Conservation (phyloP, 1,140 invertebrate species). For the Bombus consobrinus region DNA sequence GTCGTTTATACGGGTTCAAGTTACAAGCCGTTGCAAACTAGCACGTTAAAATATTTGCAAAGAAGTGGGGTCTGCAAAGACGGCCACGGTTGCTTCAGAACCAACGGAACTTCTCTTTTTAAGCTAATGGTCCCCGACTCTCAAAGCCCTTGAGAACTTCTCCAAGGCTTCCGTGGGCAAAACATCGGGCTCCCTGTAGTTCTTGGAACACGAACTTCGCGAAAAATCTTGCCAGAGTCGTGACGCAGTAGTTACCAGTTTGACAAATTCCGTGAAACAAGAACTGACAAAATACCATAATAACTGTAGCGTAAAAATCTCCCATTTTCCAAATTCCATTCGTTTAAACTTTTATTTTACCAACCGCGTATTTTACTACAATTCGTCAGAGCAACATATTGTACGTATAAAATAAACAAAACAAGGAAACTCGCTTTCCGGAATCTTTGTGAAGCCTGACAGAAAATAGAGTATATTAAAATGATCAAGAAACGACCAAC, state of each 20-base stretch:
- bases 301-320: background rate
- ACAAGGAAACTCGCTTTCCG: background rate
- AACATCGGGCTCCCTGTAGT: background rate
- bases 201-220: background rate
- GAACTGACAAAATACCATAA: background rate
- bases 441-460: background rate
- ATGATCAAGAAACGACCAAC: background rate
- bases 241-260: background rate
- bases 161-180: constrained; percentile 2
- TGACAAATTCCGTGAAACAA: background rate
- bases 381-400: background rate
- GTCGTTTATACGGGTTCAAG: background rate
- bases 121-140: constrained; percentile 21
- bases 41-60: constrained; percentile 8
- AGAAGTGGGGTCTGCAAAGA: background rate
- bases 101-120: constrained; percentile 2
- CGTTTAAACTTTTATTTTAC: background rate
- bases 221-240: background rate
- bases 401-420: too few relatives aligned
- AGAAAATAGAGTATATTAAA: too few relatives aligned
- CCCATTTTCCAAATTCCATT: background rate
- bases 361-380: too few relatives aligned
- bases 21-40: background rate
- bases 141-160: constrained; percentile 25
- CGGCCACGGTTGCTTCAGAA: background rate